Base-by-base conservation (phyloP, 53 echinoderm and acorn worm genomes). In the Actinopyga echinites region DNA sequence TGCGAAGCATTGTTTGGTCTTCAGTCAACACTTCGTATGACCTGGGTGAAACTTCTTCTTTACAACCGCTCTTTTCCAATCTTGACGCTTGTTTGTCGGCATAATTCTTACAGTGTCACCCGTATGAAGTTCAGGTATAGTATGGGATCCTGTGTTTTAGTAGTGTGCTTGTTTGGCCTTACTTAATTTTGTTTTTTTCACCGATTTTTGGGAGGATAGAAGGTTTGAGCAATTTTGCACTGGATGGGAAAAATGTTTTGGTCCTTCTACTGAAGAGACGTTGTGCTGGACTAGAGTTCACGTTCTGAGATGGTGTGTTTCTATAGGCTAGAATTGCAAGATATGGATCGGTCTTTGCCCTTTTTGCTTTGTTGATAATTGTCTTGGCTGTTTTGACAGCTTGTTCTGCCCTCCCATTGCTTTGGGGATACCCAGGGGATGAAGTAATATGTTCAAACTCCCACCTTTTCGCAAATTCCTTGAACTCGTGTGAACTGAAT, bases 391-490 rank as follows among this genome's bases (percentile, higher is more conserved):
- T 64, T 43, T 88, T 91, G 22, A 91, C 91, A 1, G 75, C 67
- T 40, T 55, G 68, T 30, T 91, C 89, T 21, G 86, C 92, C 35
- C 77, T 89, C 3, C 91, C 85, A 85, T 88, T 88, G 21, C 83
- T 57, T 82, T 83, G 82, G 45, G 74, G 81, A 20, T 61, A 69
- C 8, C 87, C 87, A 3, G 82, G 87, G 32, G 82, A 81, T 10
- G 59, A 82, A n/a, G 60, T 82, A 2, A 68, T 36, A 29, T 87
- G 82, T 30, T 58, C 57, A 49, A 87, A 82, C 54, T 87, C 82
- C 87, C 82, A 82, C 17, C 56, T 54, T 30, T 35, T 57, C 4
- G 68, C 40, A 57, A 89, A 89, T 17, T 56, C 3, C 6, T 66
- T 33, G 57, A 83, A 88, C 21, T 49, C 80, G 11, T 54, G 69